Conservation (phyloP, 2,797 vertebrate species). For the Pterois miles region DNA sequence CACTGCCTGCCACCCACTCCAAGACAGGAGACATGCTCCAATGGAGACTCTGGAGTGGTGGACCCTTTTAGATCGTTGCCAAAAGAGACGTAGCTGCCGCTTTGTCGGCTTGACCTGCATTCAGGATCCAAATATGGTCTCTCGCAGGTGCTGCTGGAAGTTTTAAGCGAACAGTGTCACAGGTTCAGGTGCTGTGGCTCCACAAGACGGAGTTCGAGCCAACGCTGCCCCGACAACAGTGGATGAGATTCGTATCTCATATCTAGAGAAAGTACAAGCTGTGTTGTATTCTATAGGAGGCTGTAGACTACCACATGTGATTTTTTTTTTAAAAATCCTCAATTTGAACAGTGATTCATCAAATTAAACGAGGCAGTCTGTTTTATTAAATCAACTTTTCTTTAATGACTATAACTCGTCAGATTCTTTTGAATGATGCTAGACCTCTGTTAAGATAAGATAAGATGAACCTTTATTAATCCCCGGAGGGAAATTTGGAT, state of each 20-base stretch:
- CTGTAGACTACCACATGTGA: no score
- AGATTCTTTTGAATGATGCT: no score
- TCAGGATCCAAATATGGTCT: constrained; percentile 25
- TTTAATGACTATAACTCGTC: no score
- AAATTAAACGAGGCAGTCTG: no score
- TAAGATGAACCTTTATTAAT: no score
- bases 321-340: no score
- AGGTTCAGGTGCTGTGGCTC: constrained; percentile 1
- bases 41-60: constrained; percentile 39
- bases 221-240: background rate
- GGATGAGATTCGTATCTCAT: constrained; percentile 8
- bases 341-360: no score
- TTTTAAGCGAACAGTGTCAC: constrained; percentile 3
- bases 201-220: background rate
- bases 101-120: constrained; percentile 44
- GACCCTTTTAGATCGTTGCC: constrained; percentile 42
- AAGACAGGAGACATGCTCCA: constrained; percentile 55
- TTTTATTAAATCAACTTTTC: no score
- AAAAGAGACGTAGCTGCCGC: constrained; percentile 39
- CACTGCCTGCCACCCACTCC: constrained; percentile 53
- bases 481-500: no score
- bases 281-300: no score
- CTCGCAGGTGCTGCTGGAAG: background rate
- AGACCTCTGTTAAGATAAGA: no score
- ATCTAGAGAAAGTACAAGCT: background rate